These are phyloP conservation scores for Zaprionus tsacasi DNA, from an alignment of 1,140 invertebrate genomes.

Conservation along the genomic window DNA sequence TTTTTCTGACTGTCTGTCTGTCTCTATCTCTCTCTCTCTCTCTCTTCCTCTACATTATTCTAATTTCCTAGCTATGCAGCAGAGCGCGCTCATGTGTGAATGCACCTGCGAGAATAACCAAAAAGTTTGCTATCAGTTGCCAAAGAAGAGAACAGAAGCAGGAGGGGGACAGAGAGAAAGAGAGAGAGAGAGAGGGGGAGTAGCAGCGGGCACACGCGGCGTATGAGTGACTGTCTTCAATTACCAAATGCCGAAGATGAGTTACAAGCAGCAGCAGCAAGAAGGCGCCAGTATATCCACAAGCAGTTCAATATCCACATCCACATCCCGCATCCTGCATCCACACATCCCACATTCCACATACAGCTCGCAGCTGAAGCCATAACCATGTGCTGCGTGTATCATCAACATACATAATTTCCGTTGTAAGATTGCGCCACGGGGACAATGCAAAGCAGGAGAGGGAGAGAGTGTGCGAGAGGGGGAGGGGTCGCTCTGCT, in stretches of 20 bases:
- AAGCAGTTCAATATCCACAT: constrained; percentile 27
- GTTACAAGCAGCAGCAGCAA: constrained; percentile 2
- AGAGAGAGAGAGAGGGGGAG: not conserved
- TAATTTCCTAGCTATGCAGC: constrained; percentile 40
- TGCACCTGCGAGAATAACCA: constrained; percentile 68
- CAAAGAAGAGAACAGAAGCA: not conserved
- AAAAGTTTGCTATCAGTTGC: constrained; percentile 65
- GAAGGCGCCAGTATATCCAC: not conserved
- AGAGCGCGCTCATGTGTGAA: constrained; percentile 68
- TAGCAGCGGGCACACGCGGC: not conserved
- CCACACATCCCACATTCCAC: constrained; percentile 58
- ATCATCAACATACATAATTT: constrained; percentile 77
- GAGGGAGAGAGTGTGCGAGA: not conserved
- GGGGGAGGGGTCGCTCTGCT: not conserved
- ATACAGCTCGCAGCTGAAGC: constrained; percentile 5
- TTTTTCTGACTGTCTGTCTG: not conserved
- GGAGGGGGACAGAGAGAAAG: not conserved
- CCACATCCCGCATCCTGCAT: constrained; percentile 25
- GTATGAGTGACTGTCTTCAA: constrained; percentile 36
- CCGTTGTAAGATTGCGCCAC: constrained; percentile 51
- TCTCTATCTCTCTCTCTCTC: not conserved
- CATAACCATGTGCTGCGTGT: constrained; percentile 13
- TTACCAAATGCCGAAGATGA: constrained; percentile 70
- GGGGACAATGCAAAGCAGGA: constrained; percentile 15
- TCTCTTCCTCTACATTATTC: constrained; percentile 32